Conservation (phyloP, 2,888 invertebrate species). For the Sphinx pinastri region DNA sequence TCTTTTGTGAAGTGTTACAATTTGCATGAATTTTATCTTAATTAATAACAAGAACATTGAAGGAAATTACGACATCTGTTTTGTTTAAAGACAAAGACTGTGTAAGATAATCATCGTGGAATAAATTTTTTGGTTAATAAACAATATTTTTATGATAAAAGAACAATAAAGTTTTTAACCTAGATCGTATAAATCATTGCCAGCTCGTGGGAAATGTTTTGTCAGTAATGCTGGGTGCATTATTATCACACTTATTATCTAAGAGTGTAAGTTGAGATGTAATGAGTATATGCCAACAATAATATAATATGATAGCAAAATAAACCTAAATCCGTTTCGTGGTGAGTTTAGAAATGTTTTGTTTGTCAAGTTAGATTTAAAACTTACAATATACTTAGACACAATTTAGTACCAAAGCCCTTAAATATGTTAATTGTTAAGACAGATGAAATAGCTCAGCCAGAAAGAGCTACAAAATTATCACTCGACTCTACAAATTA, state of each 20-base stretch:
- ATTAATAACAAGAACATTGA: constrained; percentile 17
- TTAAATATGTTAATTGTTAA: too few species aligned
- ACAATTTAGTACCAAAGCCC: too few species aligned
- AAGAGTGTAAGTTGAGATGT: background rate
- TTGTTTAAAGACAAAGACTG: constrained; percentile 17
- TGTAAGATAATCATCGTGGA: constrained; percentile 14
- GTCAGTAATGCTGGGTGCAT: background rate
- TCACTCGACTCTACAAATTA: background rate
- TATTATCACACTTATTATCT: background rate
- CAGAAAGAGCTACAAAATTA: background rate
- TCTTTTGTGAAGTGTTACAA: constrained; percentile 30
- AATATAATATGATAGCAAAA: too few species aligned
- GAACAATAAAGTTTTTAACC: constrained; percentile 22
- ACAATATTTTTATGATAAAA: constrained; percentile 15
- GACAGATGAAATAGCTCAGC: background rate
- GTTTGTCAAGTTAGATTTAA: too few species aligned
- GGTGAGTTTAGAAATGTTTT: too few species aligned
- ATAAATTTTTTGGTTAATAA: constrained; percentile 11
- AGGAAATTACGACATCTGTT: constrained; percentile 23
- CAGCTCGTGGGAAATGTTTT: constrained; percentile 12
- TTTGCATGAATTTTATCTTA: constrained; percentile 25
- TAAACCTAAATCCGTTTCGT: too few species aligned
- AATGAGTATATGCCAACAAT: too few species aligned
- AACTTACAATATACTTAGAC: too few species aligned
- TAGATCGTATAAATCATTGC: constrained; percentile 24